Base-by-base conservation (phyloP, 2,113 vertebrate species). In the Silurus meridionalis region DNA sequence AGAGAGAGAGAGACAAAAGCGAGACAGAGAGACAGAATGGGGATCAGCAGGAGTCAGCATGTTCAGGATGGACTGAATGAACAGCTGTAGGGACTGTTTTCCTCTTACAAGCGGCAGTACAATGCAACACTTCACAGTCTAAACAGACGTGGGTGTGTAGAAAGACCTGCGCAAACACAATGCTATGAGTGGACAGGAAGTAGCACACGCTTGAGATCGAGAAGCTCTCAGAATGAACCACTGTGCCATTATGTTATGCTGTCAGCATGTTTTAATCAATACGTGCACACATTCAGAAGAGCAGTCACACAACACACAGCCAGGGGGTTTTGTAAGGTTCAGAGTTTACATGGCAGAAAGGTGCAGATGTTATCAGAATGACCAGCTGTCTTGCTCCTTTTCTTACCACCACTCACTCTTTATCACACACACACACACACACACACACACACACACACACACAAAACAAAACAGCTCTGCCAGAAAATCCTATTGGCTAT, bases 51-150 rank as follows among this genome's bases (percentile, higher is more conserved):
- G 25, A 64, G 64, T 85, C 84, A 66, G 28, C 10, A 48, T 4
- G 4, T 48, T 69, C 63, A 71, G 78, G 77, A 71, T 58, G 53
- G 78, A 72, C 21, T 71, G 37, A 48, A 81, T 46, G 55, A 86
- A 81, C 60, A 57, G 84, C 64, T 60, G 28, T 58, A 50, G 52
- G 25, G 28, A 8, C 23, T 60, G 63, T 71, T 50, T 80, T 80
- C 48, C 63, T 28, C 48, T 72, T 17, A 11, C 81, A 85, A 89
- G 81, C 90, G 86, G 69, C 87, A 90, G 89, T 90, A 89, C 89
- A 91, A 85, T 90, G 17, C 37, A 83, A 82, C 5, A 21, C 74
- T 11, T 53, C 8, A 48, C 60, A 57, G 64, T 61, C 21, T 28
- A 71, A 80, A 72, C 84, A 72, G 78, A 60, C 52, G 9, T 60